Base-by-base conservation (phyloP, 2,888 invertebrate species). In the Hedya salicella region DNA sequence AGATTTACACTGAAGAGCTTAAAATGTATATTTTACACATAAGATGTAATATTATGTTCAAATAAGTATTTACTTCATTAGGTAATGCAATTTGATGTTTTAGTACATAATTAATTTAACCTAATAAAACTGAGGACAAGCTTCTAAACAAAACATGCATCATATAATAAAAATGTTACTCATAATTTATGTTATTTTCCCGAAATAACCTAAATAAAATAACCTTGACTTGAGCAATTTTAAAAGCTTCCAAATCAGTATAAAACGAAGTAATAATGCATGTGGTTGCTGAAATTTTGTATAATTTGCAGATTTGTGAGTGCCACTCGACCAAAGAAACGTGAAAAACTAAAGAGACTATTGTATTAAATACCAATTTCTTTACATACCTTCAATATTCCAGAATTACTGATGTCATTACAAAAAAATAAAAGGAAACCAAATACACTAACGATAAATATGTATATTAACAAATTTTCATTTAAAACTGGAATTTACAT, bases 161-260 rank as follows among this genome's bases (percentile, higher is more conserved):
- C 25, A 6, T 6, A 1, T 2, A 36, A 36, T 36, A 14, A 56
- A 6, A 11, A 3, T 42, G n/a, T 14, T 44, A 14, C 5, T 32
- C 14, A 42, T 14, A n/a, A n/a, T n/a, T n/a, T n/a, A 3, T 42
- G 2, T 42, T 52, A 52, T 61, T 61, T 52, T 17, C 40, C n/a
- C 52, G 52, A 61, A 19, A 61, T 61, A 61, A 61, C 52, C 61
- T 61, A 52, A n/a, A 39, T n/a, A n/a, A n/a, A n/a, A n/a, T n/a
- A n/a, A n/a, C n/a, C n/a, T n/a, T n/a, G n/a, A n/a, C n/a, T n/a
- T n/a, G n/a, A n/a, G n/a, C n/a, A n/a, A n/a, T n/a, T n/a, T n/a
- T n/a, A 17, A 57, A 44, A 2, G 6, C 6, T n/a, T 11, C 13
- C 0, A 19, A 54, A 42, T 11, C 14, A 16, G 40, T 14, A 5